These are phyloP conservation scores for Pantherophis guttatus DNA, from an alignment of 2,113 vertebrate species.

Conservation along the genomic window DNA sequence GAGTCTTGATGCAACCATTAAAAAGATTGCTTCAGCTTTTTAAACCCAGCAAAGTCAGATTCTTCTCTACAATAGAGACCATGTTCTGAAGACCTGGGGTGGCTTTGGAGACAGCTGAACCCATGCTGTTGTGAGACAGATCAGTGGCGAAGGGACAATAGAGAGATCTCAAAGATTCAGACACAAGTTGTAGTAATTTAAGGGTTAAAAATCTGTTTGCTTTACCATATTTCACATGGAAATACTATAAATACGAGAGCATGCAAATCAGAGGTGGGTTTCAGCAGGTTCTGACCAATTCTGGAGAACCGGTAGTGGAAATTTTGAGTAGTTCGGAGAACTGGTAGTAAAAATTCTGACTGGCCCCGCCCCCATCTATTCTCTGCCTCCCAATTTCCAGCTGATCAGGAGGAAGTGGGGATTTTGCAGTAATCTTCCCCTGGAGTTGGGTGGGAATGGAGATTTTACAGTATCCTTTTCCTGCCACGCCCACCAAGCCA, in stretches of 20 bases:
- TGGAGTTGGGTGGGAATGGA: no score
- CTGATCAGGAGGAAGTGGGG: no score
- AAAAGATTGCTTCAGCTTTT: neutral
- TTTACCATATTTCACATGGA: neutral
- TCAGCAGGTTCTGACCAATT: no score
- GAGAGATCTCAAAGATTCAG: neutral
- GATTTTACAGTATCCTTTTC: no score
- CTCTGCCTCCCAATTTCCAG: no score
- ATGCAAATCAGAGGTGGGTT: neutral
- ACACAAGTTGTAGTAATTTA: neutral
- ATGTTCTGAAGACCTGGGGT: neutral
- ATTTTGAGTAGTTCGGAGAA: no score
- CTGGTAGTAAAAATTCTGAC: no score
- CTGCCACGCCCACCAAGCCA: no score
- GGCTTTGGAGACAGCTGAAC: neutral
- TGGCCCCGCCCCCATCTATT: no score
- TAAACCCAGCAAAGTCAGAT: neutral
- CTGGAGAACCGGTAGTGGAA: no score
- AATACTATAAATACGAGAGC: neutral
- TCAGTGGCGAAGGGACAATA: neutral
- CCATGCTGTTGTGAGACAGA: neutral
- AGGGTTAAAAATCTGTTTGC: neutral
- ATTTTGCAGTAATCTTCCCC: no score
- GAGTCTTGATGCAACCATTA: neutral
- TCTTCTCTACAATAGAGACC: neutral